A percentile compares a stretch with the other conserved stretches of the same genome.
These are phyloP conservation scores for Capra hircus DNA, from an alignment of 2,113 vertebrate species.

Conservation along the genomic window DNA sequence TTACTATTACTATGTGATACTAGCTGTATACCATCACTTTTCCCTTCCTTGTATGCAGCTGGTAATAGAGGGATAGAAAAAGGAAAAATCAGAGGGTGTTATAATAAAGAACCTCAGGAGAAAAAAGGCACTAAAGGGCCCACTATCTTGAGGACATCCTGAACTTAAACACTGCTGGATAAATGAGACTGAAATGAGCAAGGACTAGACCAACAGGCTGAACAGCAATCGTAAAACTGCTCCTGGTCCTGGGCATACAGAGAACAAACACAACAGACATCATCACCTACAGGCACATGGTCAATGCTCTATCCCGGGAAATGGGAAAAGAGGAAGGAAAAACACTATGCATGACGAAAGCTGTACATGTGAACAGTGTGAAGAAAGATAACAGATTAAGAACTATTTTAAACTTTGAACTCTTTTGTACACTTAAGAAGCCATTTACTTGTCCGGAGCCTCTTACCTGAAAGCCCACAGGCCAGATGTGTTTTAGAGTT, in stretches of 20 bases:
- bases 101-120: background rate
- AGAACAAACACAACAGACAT: background rate
- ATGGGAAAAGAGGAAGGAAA: slow-evolving; percentile 6
- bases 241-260: background rate
- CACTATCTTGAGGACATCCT: background rate
- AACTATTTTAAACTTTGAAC: background rate
- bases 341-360: background rate
- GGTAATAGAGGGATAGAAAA: background rate
- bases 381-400: background rate
- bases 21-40: background rate
- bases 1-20: background rate
- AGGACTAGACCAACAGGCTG: background rate
- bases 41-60: background rate
- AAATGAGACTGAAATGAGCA: slow-evolving; percentile 26
- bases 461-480: background rate
- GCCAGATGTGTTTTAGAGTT: background rate
- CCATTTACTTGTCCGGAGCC: background rate
- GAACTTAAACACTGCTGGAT: background rate
- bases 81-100: background rate
- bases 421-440: background rate
- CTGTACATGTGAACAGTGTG: background rate
- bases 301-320: background rate
- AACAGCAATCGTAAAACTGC: background rate
- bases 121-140: background rate
- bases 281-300: background rate